Evolutionary conservation across 1,140 invertebrate species (phyloP).

Genomic region (Ooceraea biroi): DNA sequence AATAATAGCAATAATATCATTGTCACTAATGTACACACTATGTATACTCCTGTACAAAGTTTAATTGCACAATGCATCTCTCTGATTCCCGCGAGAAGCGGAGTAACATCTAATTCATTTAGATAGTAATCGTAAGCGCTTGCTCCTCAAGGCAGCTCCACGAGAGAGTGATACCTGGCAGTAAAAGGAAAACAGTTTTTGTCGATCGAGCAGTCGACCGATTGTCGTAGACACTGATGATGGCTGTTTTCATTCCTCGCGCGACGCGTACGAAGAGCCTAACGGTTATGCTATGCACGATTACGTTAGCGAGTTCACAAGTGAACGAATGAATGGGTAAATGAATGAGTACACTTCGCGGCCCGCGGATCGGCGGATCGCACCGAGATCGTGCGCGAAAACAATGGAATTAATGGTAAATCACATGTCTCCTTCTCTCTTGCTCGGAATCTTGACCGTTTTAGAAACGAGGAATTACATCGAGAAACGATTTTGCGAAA

Average conservation of each 20-base stretch:
- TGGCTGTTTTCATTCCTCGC: constrained; percentile 45
- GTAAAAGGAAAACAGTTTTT: constrained; percentile 71
- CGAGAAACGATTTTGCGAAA: constrained; percentile 51
- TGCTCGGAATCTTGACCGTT: constrained; percentile 52
- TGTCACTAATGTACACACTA: constrained; percentile 69
- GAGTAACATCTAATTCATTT: constrained; percentile 50
- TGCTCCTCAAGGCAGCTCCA: constrained; percentile 72
- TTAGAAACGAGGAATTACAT: constrained; percentile 46
- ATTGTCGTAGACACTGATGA: constrained; percentile 66
- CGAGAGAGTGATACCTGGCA: constrained; percentile 75
- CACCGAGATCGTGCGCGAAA: constrained; percentile 41
- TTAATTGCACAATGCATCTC: constrained; percentile 71
- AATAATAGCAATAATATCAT: constrained; percentile 66
- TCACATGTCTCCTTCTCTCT: constrained; percentile 48
- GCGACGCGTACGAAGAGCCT: constrained; percentile 42
- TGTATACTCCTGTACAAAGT: constrained; percentile 73
- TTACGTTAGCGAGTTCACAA: constrained; percentile 44
- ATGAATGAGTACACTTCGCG: constrained; percentile 9
- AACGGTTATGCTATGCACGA: constrained; percentile 58
- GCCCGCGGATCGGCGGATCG: not conserved
- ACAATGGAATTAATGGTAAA: constrained; percentile 53
- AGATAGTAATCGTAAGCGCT: constrained; percentile 67
- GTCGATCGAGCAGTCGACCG: constrained; percentile 64
- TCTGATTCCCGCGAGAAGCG: constrained; percentile 35
- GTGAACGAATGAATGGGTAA: constrained; percentile 7